These are phyloP conservation scores for Fukomys damarensis DNA, from an alignment of 2,113 vertebrate species.

Conservation along the genomic window DNA sequence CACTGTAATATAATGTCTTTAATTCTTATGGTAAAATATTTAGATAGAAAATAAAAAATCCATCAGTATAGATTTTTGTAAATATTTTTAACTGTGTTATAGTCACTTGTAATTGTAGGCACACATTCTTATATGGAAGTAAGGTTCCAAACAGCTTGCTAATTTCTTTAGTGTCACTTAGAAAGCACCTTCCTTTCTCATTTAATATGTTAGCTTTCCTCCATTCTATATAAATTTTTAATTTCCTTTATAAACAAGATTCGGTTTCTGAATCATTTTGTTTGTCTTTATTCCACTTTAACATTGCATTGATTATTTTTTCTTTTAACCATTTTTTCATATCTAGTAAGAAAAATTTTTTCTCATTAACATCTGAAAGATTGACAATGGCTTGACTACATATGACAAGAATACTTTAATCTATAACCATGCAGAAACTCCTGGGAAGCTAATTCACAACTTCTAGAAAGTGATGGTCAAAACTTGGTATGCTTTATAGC, in stretches of 20 bases:
- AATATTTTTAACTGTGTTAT: conserved; percentile 23
- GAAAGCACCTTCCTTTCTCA: background rate
- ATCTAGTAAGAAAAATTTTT: background rate
- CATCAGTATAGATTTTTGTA: background rate
- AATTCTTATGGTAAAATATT: background rate
- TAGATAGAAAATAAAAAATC: background rate
- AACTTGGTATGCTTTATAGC: background rate
- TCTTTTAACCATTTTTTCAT: background rate
- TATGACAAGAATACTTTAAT: background rate
- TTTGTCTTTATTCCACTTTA: background rate
- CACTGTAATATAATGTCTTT: background rate
- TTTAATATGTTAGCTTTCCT: background rate
- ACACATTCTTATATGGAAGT: background rate
- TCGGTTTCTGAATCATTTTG: background rate
- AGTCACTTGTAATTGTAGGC: background rate
- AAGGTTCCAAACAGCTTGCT: background rate
- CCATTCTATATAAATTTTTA: background rate
- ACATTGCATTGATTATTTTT: background rate
- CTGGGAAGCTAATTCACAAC: background rate
- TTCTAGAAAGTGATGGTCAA: background rate
- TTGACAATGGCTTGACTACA: background rate
- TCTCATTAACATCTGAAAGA: background rate
- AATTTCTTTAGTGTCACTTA: background rate
- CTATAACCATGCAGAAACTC: background rate
- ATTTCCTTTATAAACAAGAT: background rate